These are phyloP conservation scores for Ceuthmochares aereus DNA, from an alignment of 2,113 vertebrate species.

Conservation along the genomic window DNA sequence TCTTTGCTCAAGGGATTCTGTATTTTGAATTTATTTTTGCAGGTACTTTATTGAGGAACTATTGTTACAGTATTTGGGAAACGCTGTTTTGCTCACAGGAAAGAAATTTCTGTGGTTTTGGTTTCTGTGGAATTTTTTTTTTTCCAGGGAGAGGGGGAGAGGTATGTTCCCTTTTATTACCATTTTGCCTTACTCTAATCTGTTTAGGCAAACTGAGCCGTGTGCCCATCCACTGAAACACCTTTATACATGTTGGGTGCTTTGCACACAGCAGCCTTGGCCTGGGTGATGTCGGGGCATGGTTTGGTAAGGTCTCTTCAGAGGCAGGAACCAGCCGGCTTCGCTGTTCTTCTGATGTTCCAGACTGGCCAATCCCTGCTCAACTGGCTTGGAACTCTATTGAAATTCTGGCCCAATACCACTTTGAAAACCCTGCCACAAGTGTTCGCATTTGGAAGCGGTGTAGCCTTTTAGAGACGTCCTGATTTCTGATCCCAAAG, in stretches of 20 bases:
- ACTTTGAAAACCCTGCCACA: neutral
- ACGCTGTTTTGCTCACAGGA: neutral
- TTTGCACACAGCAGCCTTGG: neutral
- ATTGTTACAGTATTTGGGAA: neutral
- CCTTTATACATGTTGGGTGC: neutral
- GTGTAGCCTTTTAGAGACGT: neutral
- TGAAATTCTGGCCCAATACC: neutral
- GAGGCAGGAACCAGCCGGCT: neutral
- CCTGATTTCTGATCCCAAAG: neutral
- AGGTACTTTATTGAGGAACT: neutral
- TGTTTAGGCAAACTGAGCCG: accelerated
- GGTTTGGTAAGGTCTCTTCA: neutral
- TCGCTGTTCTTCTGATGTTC: neutral
- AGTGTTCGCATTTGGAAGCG: accelerated
- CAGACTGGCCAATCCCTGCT: neutral
- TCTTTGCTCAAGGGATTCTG: neutral
- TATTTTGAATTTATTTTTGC: neutral
- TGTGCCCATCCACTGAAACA: accelerated
- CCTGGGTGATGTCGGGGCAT: neutral
- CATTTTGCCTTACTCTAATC: neutral
- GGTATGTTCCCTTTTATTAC: neutral
- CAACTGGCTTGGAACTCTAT: neutral
- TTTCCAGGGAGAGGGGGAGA: too few relatives aligned
- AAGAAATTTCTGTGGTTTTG: neutral
- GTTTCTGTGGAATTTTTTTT: neutral